Evolutionary conservation across 2,797 vertebrate species (phyloP).

Genomic region (Macropus fuliginosus): DNA sequence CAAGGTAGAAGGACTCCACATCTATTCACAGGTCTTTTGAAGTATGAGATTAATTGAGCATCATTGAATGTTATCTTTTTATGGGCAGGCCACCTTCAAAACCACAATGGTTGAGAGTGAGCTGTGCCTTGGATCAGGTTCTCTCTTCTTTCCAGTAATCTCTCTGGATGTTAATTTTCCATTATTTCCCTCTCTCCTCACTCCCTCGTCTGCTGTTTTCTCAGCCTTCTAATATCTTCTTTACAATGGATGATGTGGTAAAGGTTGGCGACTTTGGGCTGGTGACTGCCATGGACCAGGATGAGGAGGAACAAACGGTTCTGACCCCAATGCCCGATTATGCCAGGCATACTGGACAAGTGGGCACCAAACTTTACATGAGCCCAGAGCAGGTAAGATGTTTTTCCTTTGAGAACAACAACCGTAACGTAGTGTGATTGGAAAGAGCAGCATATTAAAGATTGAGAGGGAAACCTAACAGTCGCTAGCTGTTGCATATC

Average conservation of each 20-base stretch:
- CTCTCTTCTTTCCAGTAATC: slow-evolving; percentile 3
- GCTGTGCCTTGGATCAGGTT: background rate
- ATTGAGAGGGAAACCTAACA: no score
- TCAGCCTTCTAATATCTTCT: slow-evolving; percentile 99
- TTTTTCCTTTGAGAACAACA: slow-evolving; percentile 22
- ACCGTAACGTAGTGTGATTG: background rate
- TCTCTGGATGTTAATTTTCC: background rate
- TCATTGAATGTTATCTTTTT: background rate
- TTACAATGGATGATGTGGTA: slow-evolving; percentile 97
- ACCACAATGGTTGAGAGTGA: background rate
- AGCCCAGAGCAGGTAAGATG: slow-evolving; percentile 96
- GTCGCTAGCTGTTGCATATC: background rate
- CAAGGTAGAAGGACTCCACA: background rate
- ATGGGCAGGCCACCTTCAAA: background rate
- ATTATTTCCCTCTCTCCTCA: background rate
- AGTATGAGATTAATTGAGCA: no score
- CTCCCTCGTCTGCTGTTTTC: slow-evolving; percentile 46
- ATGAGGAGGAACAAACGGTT: slow-evolving; percentile 92
- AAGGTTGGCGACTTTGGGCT: slow-evolving; percentile 99
- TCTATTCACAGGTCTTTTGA: background rate
- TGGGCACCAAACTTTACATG: slow-evolving; percentile 99
- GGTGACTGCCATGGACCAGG: slow-evolving; percentile 99
- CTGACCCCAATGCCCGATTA: slow-evolving; percentile 95
- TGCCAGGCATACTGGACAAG: slow-evolving; percentile 97
- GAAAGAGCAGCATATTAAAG: background rate